Evolutionary conservation across 2,113 vertebrate genomes (phyloP).

Genomic region (Spea multiplicata): DNA sequence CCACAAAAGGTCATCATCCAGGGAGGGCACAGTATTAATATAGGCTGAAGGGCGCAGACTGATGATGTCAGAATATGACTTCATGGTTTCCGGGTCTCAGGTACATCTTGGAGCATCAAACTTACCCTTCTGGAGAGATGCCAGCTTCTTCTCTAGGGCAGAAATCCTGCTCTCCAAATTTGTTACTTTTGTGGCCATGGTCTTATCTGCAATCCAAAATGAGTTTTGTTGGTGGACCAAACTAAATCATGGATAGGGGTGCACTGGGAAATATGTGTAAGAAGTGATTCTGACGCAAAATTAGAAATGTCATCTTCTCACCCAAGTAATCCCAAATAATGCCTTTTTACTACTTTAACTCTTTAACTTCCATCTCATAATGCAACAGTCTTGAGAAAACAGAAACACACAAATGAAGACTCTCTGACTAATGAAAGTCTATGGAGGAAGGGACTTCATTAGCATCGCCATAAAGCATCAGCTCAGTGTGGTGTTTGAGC

Average conservation of each 20-base stretch:
- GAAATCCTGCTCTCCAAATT: conserved; percentile 22
- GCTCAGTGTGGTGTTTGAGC: too few relatives aligned
- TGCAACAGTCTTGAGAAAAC: too few relatives aligned
- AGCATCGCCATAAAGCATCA: too few relatives aligned
- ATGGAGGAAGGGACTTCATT: too few relatives aligned
- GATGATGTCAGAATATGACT: too few relatives aligned
- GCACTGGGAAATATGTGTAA: not conserved
- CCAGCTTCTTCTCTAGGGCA: conserved; percentile 10
- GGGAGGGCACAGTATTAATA: too few relatives aligned
- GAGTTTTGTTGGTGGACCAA: not conserved
- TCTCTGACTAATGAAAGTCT: too few relatives aligned
- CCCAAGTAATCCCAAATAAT: not conserved
- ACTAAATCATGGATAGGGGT: not conserved
- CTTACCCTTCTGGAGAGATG: conserved; percentile 7
- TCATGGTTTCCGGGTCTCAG: too few relatives aligned
- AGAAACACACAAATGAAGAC: too few relatives aligned
- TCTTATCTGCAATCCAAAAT: conserved; percentile 8
- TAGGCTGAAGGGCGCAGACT: too few relatives aligned
- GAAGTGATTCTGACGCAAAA: not conserved
- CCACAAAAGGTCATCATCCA: too few relatives aligned
- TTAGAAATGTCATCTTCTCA: not conserved
- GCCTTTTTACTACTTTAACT: not conserved
- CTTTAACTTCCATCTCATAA: not conserved
- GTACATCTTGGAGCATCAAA: not conserved
- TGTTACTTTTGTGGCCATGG: conserved; percentile 1